Base-by-base conservation (phyloP, 2,888 invertebrate species). In the Nephrotoma flavescens region DNA sequence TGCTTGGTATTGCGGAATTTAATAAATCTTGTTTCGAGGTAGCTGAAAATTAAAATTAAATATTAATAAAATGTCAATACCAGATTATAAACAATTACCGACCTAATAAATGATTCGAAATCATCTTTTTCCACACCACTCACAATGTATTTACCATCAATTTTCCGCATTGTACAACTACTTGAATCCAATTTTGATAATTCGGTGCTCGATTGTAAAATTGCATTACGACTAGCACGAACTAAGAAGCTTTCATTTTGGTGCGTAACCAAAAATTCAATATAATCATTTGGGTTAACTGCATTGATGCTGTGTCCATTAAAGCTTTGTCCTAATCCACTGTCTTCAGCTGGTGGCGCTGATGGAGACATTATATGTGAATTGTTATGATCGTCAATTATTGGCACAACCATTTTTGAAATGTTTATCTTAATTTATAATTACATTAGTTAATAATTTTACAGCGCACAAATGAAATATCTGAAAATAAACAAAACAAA, bases 71-170 rank as follows among this genome's bases (percentile, higher is more conserved):
- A 44, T 9, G 5, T 85, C 9, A 44, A 42, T 31, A 42, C 3
- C 5, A 15, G 42, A 85, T 7, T 15, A 6, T 15, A 12, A 41
- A 83, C 3, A 44, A 47, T 47, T 11, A 15, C 86, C 7, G 4
- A 86, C 86, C 52, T 90, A 87, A 91, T 90, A 44, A 91, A 89
- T 86, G 91, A 89, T 89, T 91, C 91, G 86, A 91, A 91, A 88
- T 91, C 91, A 87, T 89, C 88, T 89, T 91, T 91, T 86, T 91
- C 90, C 86, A 91, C 91, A 87, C 91, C 91, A 87, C 89, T 90
- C 88, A 91, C 90, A 88, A 91, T 90, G 88, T 91, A 91, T 87
- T 91, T 91, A 89, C 91, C 91, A 88, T 91, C 91, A 88, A 91
- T 90, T 87, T 90, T 90, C 42, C 91, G 86, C 52, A 47, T 44